Evolutionary conservation across 1,140 invertebrate species (phyloP), one percentile per base, ranked within the genome.

Genomic region (Heterodera schachtii): DNA sequence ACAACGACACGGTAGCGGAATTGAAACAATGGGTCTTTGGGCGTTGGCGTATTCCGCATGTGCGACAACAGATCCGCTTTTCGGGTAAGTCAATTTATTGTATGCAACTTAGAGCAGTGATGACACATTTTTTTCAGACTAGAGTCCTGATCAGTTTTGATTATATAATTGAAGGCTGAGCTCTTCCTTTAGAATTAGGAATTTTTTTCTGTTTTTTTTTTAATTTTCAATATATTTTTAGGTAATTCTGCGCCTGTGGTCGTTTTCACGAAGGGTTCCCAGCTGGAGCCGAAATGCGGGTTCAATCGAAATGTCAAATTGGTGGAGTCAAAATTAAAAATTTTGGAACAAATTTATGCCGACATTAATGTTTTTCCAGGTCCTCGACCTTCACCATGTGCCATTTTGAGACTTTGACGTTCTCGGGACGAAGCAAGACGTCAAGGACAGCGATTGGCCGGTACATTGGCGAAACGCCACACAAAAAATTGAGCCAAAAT

Each of bases 181-280:
- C 52, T 43, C 43, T 44, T 44, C n/a, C n/a, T n/a, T n/a, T 8
- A 75, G 19, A 46, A 49, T 57, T 3, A 13, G n/a, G 16, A 13
- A 44, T 75, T 52, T 52, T 3, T 52, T 52, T 52, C n/a, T n/a
- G n/a, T n/a, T n/a, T n/a, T n/a, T n/a, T n/a, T n/a, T n/a, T n/a
- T n/a, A n/a, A n/a, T n/a, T n/a, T n/a, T n/a, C n/a, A n/a, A n/a
- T n/a, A n/a, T 6, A 49, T 6, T 6, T 49, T 49, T n/a, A 81
- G 73, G 80, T 78, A 3, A 66, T 46, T 21, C 49, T 19, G 75
- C 64, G 16, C 74, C 86, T n/a, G 89, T 89, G 11, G 89, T 90
- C 52, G 85, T 89, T 11, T 89, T 89, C 60, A 89, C 90, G 88
- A 89, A 89, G 76, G 88, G 88, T 19, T 88, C 88, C 21, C 84